Evolutionary conservation across 1,140 invertebrate species (phyloP).

Genomic region (Apis laboriosa): DNA sequence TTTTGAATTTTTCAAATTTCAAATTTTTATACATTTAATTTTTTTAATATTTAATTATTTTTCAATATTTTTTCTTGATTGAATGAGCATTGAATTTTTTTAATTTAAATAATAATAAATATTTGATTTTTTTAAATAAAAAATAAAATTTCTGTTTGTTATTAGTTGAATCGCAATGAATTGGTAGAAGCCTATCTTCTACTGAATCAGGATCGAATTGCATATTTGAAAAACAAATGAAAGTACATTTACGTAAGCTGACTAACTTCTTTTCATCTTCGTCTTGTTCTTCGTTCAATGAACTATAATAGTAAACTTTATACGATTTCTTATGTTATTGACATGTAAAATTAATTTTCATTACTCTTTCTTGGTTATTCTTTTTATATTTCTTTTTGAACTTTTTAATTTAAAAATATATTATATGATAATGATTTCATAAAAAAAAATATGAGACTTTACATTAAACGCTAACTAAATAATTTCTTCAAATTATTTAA

Average conservation of each 20-base stretch:
- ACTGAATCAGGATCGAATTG: conserved; percentile 26
- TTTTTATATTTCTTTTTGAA: neutral
- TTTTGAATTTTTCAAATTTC: neutral
- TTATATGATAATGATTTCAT: no score
- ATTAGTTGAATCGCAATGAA: conserved; percentile 9
- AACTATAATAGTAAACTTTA: conserved; percentile 30
- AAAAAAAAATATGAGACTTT: no score
- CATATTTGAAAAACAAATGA: conserved; percentile 45
- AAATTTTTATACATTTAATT: neutral
- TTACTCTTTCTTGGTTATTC: neutral
- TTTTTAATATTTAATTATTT: no score
- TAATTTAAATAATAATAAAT: neutral
- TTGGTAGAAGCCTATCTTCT: conserved; percentile 14
- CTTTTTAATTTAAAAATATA: neutral
- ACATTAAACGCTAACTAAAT: no score
- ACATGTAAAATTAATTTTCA: conserved; percentile 14
- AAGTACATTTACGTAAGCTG: conserved; percentile 36
- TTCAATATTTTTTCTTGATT: neutral
- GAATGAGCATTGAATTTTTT: neutral
- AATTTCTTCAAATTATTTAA: no score
- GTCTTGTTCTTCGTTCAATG: conserved; percentile 34
- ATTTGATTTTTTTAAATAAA: neutral
- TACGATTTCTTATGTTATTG: neutral
- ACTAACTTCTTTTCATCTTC: conserved; percentile 29
- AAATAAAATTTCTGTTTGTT: conserved; percentile 15